Evolutionary conservation across 2,113 vertebrate species (phyloP).

Genomic region (Austrofundulus limnaeus): DNA sequence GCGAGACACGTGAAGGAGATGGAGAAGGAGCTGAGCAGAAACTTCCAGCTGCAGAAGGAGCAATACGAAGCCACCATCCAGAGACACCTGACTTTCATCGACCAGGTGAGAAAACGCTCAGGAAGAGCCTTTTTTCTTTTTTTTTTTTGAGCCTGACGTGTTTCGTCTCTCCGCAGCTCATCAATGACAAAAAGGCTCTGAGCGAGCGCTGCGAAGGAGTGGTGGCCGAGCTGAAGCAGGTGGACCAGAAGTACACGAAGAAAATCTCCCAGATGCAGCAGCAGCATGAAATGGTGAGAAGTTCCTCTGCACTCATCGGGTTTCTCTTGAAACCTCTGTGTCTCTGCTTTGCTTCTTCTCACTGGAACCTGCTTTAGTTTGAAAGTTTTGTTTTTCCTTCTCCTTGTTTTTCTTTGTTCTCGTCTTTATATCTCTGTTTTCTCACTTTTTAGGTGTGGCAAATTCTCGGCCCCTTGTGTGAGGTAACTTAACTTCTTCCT

Average conservation of each 20-base stretch:
- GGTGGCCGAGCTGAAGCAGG: slow-evolving; percentile 86
- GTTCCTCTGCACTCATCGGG: not conserved
- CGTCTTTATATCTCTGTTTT: slow-evolving; percentile 41
- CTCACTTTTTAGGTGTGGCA: slow-evolving; percentile 87
- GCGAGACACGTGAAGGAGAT: slow-evolving; percentile 84
- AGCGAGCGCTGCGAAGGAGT: slow-evolving; percentile 88
- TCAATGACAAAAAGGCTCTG: slow-evolving; percentile 90
- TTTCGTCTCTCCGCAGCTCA: slow-evolving; percentile 78
- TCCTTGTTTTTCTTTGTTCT: slow-evolving; percentile 14
- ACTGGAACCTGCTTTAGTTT: slow-evolving; percentile 33
- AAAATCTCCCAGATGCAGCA: slow-evolving; percentile 89
- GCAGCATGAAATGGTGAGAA: slow-evolving; percentile 88
- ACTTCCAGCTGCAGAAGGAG: slow-evolving; percentile 86
- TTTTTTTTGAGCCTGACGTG: rapidly evolving
- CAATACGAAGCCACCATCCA: slow-evolving; percentile 93
- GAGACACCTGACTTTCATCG: slow-evolving; percentile 91
- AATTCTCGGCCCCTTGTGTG: slow-evolving; percentile 88
- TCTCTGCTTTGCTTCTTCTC: slow-evolving; percentile 4
- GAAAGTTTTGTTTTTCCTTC: no score
- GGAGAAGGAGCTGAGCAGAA: slow-evolving; percentile 85
- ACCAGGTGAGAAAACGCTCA: slow-evolving; percentile 82
- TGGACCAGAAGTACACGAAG: slow-evolving; percentile 88
- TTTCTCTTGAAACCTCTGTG: not conserved
- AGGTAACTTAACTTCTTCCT: slow-evolving; percentile 82
- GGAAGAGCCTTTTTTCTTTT: not conserved